phyloP scores from a whole-genome alignment of 2,797 vertebrate genomes.

The Masticophis lateralis region DNA sequence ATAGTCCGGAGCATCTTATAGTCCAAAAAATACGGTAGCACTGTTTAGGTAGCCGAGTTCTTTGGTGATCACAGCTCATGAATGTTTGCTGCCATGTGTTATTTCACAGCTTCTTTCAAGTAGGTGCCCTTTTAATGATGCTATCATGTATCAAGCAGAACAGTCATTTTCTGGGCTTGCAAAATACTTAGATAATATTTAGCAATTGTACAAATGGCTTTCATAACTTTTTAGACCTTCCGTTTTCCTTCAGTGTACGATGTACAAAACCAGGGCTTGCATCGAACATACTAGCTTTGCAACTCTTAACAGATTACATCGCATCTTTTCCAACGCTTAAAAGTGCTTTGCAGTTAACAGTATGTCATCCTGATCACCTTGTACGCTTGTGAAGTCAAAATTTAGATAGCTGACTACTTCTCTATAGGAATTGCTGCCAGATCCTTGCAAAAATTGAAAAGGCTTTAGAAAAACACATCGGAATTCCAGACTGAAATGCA shows the following conservation, averaged over 20 bases:
- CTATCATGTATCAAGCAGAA: not conserved
- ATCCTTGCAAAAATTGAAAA: constrained; percentile 48
- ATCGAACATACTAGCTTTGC: constrained; percentile 4
- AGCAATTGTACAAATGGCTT: not conserved
- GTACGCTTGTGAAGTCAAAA: constrained; percentile 49
- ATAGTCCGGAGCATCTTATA: too few relatives aligned
- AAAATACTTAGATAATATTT: not conserved
- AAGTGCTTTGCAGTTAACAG: constrained; percentile 39
- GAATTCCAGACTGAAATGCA: constrained; percentile 11
- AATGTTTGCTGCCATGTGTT: not conserved
- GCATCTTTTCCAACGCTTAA: not conserved
- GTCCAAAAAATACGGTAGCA: too few relatives aligned
- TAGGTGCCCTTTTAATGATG: not conserved
- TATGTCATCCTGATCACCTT: constrained; percentile 60
- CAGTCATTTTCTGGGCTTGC: not conserved
- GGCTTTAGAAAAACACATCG: constrained; percentile 31
- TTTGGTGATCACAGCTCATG: too few relatives aligned
- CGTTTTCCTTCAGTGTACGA: not conserved
- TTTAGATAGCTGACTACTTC: constrained; percentile 53
- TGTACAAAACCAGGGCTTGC: not conserved
- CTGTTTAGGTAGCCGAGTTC: too few relatives aligned
- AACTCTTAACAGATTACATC: not conserved
- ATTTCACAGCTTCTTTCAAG: too few relatives aligned
- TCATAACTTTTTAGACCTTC: not conserved
- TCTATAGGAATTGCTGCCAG: constrained; percentile 25